phyloP scores from a whole-genome alignment of 1,140 invertebrate genomes.

The Heliconius eleuchia region DNA sequence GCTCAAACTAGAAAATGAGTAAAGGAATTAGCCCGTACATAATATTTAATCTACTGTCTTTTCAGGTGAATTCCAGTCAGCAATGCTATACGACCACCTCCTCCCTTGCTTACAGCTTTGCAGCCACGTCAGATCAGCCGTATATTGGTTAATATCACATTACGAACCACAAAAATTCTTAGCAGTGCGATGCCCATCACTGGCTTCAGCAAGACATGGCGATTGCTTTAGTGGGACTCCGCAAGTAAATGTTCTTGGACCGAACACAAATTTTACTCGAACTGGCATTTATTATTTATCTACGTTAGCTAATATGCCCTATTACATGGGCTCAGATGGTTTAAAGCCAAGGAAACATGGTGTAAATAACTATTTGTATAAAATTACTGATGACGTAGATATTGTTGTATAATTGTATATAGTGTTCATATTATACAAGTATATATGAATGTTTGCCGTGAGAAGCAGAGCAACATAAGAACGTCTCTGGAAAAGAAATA shows the following conservation, averaged over 20 bases:
- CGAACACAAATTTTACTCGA: slow-evolving; percentile 59
- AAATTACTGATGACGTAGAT: slow-evolving; percentile 57
- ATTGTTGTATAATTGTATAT: slow-evolving; percentile 49
- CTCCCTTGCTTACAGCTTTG: slow-evolving; percentile 67
- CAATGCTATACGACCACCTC: slow-evolving; percentile 55
- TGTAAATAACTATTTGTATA: slow-evolving; percentile 56
- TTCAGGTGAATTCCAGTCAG: slow-evolving; percentile 65
- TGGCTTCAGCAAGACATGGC: slow-evolving; percentile 49
- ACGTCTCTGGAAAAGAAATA: not conserved
- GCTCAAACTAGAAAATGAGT: too few relatives aligned
- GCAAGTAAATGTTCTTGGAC: slow-evolving; percentile 55
- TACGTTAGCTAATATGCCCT: slow-evolving; percentile 53
- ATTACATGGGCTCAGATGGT: slow-evolving; percentile 53
- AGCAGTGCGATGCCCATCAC: slow-evolving; percentile 52
- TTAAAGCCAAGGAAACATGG: slow-evolving; percentile 50
- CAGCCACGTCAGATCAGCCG: slow-evolving; percentile 61
- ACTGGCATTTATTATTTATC: slow-evolving; percentile 70
- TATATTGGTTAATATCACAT: slow-evolving; percentile 56
- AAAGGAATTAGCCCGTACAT: not conserved
- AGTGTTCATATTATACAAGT: not conserved
- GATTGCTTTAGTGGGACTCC: slow-evolving; percentile 51
- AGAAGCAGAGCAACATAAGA: not conserved
- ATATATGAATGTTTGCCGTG: not conserved
- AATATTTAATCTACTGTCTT: slow-evolving; percentile 18
- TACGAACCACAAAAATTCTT: slow-evolving; percentile 56